Conservation (phyloP, 2,888 invertebrate genomes). For the Cheilosia soror region DNA sequence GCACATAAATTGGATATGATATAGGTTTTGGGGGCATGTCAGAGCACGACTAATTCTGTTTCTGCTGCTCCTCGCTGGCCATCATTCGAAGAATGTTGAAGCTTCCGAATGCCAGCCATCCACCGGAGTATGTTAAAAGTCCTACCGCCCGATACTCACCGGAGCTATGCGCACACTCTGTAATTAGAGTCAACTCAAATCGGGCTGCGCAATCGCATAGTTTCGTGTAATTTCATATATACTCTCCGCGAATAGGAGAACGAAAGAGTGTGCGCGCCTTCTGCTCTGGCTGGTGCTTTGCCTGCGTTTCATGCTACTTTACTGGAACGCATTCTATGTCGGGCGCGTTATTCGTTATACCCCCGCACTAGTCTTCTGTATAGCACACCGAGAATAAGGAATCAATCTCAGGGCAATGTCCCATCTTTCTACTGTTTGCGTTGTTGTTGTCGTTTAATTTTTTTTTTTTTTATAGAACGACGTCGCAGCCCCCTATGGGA, state of each 20-base stretch:
- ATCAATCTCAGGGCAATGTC: conserved; percentile 75
- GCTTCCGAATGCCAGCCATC: conserved; percentile 71
- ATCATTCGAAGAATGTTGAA: conserved; percentile 65
- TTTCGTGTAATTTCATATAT: conserved; percentile 67
- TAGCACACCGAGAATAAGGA: conserved; percentile 58
- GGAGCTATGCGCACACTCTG: conserved; percentile 56
- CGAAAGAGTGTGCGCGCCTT: conserved; percentile 3
- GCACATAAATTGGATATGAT: conserved; percentile 76
- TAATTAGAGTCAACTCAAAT: conserved; percentile 75
- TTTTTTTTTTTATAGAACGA: not conserved
- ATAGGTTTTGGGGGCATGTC: conserved; percentile 77
- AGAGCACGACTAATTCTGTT: conserved; percentile 75
- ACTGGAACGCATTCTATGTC: conserved; percentile 67
- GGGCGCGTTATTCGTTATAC: conserved; percentile 3
- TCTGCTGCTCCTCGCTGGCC: conserved; percentile 37
- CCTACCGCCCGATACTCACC: conserved; percentile 50
- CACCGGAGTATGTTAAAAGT: conserved; percentile 56
- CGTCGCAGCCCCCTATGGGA: conserved; percentile 52
- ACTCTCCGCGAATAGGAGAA: conserved; percentile 53
- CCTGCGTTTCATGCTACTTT: conserved; percentile 58
- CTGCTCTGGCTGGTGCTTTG: not conserved
- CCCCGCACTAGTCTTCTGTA: conserved; percentile 4
- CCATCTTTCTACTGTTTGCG: conserved; percentile 58
- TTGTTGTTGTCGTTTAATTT: not conserved
- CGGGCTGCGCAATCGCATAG: conserved; percentile 70